Conservation (phyloP, 2,797 vertebrate species). For the Eupleurogrammus muticus region DNA sequence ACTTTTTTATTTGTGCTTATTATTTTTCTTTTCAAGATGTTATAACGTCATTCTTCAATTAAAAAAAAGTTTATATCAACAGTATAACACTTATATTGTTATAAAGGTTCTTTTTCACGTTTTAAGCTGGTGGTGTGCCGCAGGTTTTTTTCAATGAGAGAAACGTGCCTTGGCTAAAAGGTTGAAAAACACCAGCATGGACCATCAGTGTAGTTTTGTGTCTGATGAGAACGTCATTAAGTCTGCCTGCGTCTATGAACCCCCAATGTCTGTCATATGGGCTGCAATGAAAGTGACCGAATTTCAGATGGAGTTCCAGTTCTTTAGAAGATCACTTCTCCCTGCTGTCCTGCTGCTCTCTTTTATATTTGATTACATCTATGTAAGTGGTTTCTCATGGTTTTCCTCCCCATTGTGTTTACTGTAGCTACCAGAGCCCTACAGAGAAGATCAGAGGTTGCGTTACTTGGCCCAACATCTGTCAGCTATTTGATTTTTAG, state of each 20-base stretch:
- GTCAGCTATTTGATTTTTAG: conserved; percentile 54
- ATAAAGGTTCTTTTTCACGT: too few species aligned
- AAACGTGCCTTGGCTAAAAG: too few species aligned
- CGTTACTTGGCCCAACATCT: conserved; percentile 51
- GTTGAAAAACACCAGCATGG: not conserved
- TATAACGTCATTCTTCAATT: too few species aligned
- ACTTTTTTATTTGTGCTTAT: too few species aligned
- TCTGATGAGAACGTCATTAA: conserved; percentile 25
- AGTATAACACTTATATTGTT: too few species aligned
- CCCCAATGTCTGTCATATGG: conserved; percentile 48
- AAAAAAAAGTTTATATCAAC: too few species aligned
- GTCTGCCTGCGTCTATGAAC: conserved; percentile 14
- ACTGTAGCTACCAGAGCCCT: conserved; percentile 10
- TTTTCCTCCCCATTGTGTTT: conserved; percentile 34
- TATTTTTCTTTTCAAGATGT: too few species aligned
- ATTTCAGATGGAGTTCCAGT: conserved; percentile 39
- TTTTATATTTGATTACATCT: conserved; percentile 22
- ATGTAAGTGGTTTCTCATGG: conserved; percentile 21
- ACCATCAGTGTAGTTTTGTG: conserved; percentile 2
- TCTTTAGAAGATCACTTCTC: conserved; percentile 24
- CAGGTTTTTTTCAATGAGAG: too few species aligned
- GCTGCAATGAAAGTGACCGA: conserved; percentile 9
- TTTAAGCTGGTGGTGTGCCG: too few species aligned
- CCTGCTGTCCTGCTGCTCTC: conserved; percentile 12
- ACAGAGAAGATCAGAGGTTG: conserved; percentile 46